Conservation (phyloP, 1,140 invertebrate genomes). For the Ostrea denselamellosa region DNA sequence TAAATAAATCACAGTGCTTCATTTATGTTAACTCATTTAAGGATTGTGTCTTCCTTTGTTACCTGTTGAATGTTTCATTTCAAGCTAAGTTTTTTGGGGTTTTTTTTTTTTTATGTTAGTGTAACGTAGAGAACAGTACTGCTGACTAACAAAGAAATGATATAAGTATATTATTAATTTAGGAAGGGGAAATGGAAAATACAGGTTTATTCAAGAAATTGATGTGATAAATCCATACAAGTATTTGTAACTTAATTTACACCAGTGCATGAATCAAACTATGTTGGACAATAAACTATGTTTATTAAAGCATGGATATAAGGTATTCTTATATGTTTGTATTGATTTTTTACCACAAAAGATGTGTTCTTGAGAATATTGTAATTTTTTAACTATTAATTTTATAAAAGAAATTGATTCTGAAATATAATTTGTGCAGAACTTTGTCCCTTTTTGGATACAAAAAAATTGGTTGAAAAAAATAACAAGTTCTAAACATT, state of each 20-base stretch:
- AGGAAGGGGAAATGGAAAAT: background rate
- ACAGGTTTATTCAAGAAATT: background rate
- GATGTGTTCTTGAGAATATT: too few species aligned
- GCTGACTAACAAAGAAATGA: background rate
- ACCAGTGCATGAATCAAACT: constrained; percentile 30
- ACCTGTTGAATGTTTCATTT: background rate
- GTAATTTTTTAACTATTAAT: too few species aligned
- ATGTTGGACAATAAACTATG: constrained; percentile 20
- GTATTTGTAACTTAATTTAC: background rate
- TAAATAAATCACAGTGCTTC: background rate
- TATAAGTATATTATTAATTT: background rate
- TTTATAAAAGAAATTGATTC: too few species aligned
- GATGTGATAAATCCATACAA: constrained; percentile 25
- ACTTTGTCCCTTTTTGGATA: too few species aligned
- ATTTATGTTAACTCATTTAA: background rate
- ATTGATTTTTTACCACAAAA: too few species aligned
- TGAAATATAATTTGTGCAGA: too few species aligned
- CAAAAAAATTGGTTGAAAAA: too few species aligned
- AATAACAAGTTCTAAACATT: too few species aligned
- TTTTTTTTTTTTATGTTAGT: background rate
- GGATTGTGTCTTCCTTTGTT: background rate
- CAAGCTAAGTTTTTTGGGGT: background rate
- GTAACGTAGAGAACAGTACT: background rate
- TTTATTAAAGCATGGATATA: constrained; percentile 5
- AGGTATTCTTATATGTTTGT: too few species aligned